Percentiles rank a stretch among this genome's conserved stretches.
Conservation (phyloP, 2,888 invertebrate species). For the Amiota minor region DNA sequence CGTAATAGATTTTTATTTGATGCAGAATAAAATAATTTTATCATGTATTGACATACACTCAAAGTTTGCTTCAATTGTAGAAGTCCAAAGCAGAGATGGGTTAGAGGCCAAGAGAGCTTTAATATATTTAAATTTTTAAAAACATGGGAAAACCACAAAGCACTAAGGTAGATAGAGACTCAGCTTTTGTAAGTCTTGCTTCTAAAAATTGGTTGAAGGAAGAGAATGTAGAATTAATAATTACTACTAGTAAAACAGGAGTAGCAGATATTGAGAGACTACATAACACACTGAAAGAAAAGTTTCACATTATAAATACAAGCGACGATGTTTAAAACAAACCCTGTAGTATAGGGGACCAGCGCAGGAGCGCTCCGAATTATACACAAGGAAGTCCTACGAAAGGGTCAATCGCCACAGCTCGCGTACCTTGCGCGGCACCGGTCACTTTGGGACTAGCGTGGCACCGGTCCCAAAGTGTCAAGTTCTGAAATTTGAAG, state of each 20-base stretch:
- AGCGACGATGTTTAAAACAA: no score
- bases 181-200: conserved; percentile 1
- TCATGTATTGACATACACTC: background rate
- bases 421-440: no score
- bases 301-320: no score
- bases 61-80: conserved; percentile 25
- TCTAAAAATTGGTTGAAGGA: background rate
- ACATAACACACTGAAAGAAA: background rate
- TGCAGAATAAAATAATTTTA: conserved; percentile 20
- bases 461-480: no score
- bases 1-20: conserved; percentile 30
- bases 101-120: conserved; percentile 37
- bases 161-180: conserved; percentile 37
- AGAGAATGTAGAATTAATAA: background rate
- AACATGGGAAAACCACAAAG: conserved; percentile 32
- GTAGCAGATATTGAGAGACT: background rate
- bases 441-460: no score
- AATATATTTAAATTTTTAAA: conserved; percentile 36
- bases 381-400: no score
- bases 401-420: no score
- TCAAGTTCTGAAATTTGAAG: no score
- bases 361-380: no score
- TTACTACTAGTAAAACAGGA: background rate
- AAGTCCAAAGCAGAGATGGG: conserved; percentile 27
- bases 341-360: no score